Evolutionary conservation across 2,888 invertebrate species (phyloP), one percentile per base, ranked within the genome.

Genomic region (Villa cingulata): DNA sequence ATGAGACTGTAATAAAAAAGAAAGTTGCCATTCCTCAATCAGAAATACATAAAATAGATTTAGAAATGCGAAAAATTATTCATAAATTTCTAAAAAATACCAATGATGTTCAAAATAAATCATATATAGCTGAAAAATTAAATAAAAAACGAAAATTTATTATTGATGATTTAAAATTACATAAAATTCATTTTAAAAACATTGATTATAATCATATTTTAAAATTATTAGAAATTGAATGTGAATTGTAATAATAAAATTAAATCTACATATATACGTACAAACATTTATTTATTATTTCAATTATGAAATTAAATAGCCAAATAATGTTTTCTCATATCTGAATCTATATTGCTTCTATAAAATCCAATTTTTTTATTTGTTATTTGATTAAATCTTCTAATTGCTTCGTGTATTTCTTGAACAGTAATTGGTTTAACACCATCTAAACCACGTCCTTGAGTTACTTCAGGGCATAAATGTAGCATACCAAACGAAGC

Each of bases 321-420:
- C 14, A 68, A 49, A 51, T 66, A 68, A 9, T 60, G 59, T 1
- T 62, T 58, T 2, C 61, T 56, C n/a, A 62, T 62, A 41, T 65
- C 63, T 3, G 60, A 58, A 52, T 64, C 65, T 23, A 62, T 62
- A 3, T 59, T 59, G 43, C 62, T 68, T 18, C 67, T 58, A 52
- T 63, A 64, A 14, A 57, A 56, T 2, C 68, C 68, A 46, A 66
- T 59, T 23, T 43, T 18, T 48, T 61, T 60, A 20, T 58, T 61
- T 27, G 62, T 62, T 58, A 64, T 62, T 53, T 66, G 64, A 0
- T 62, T 60, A 45, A 64, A 82, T 52, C 91, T 74, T 45, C 89
- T 71, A 58, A 91, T 72, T 0, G 84, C 89, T 70, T 91, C 91
- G 53, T 81, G 77, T 40, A 91, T 82, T 70, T 91, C 90, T 14